These are phyloP conservation scores for Ryuthela nishihirai DNA, from an alignment of 2,888 invertebrate species.

Conservation along the genomic window DNA sequence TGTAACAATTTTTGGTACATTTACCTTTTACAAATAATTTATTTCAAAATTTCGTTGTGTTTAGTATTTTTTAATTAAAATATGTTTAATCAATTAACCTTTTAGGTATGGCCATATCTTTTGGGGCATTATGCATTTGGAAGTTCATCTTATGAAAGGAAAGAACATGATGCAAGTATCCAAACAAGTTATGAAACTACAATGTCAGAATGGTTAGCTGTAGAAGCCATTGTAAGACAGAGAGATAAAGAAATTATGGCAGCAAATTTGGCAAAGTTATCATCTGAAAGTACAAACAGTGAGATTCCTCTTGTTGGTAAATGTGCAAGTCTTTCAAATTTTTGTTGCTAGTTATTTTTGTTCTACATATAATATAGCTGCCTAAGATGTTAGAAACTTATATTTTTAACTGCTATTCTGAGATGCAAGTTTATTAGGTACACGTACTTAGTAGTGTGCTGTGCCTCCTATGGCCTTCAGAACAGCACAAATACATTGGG, in stretches of 20 bases:
- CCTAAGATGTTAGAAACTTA: too few relatives aligned
- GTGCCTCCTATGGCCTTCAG: too few relatives aligned
- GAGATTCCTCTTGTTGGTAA: constrained; percentile 48
- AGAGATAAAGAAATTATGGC: constrained; percentile 63
- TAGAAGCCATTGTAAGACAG: constrained; percentile 73
- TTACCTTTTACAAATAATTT: not conserved
- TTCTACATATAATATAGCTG: too few relatives aligned
- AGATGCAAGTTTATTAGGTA: too few relatives aligned
- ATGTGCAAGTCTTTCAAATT: constrained; percentile 3
- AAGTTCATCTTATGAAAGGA: constrained; percentile 63
- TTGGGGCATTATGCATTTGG: constrained; percentile 80
- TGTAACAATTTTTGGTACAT: not conserved
- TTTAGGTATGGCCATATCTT: constrained; percentile 78
- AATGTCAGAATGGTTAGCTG: constrained; percentile 93
- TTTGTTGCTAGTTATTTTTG: too few relatives aligned
- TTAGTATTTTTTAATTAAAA: constrained; percentile 45
- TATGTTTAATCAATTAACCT: constrained; percentile 23
- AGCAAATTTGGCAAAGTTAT: constrained; percentile 78
- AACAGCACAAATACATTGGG: too few relatives aligned
- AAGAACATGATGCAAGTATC: constrained; percentile 63
- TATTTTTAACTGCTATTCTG: too few relatives aligned
- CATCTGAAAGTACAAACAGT: constrained; percentile 59
- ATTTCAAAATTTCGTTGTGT: not conserved
- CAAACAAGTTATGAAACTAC: constrained; percentile 78
- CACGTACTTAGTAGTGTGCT: too few relatives aligned